phyloP scores from a whole-genome alignment of 1,140 invertebrate genomes.

The Hycleus cichorii region DNA sequence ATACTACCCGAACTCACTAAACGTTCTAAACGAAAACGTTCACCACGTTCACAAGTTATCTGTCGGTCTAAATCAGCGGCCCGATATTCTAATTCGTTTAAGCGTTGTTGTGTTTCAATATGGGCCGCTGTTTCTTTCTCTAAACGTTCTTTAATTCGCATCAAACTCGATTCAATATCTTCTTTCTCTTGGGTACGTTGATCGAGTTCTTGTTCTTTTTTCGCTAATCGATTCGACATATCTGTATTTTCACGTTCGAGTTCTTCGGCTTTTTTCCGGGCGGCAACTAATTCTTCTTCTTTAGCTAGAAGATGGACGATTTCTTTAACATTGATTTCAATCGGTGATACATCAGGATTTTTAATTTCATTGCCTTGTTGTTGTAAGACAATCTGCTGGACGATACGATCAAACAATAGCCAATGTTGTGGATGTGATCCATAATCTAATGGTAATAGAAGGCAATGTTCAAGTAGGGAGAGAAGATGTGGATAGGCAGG shows the following conservation, averaged over 20 bases:
- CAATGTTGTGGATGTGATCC: slow-evolving; percentile 83
- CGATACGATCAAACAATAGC: slow-evolving; percentile 87
- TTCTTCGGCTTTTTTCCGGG: slow-evolving; percentile 78
- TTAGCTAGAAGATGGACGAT: slow-evolving; percentile 86
- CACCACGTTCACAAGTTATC: slow-evolving; percentile 73
- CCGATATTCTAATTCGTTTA: slow-evolving; percentile 63
- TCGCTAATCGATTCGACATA: slow-evolving; percentile 73
- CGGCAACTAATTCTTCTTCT: slow-evolving; percentile 86
- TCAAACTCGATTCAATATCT: slow-evolving; percentile 77
- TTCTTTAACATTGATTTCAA: slow-evolving; percentile 87
- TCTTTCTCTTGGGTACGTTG: slow-evolving; percentile 84
- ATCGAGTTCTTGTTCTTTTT: slow-evolving; percentile 91
- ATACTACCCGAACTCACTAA: slow-evolving; percentile 81
- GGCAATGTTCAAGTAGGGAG: slow-evolving; percentile 84
- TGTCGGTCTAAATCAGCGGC: slow-evolving; percentile 66
- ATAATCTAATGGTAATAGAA: slow-evolving; percentile 80
- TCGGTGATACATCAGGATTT: slow-evolving; percentile 75
- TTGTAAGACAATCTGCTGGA: slow-evolving; percentile 95
- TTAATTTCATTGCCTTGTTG: slow-evolving; percentile 46
- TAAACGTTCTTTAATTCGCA: slow-evolving; percentile 78
- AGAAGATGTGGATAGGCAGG: slow-evolving; percentile 89
- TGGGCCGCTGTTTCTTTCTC: slow-evolving; percentile 84
- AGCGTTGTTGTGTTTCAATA: slow-evolving; percentile 79
- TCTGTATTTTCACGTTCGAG: slow-evolving; percentile 85
- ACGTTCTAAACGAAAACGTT: slow-evolving; percentile 73